A percentile compares a stretch with the other conserved stretches of the same genome.
phyloP scores from a whole-genome alignment of 53 echinoderm and acorn worm species.

The Astropecten irregularis region DNA sequence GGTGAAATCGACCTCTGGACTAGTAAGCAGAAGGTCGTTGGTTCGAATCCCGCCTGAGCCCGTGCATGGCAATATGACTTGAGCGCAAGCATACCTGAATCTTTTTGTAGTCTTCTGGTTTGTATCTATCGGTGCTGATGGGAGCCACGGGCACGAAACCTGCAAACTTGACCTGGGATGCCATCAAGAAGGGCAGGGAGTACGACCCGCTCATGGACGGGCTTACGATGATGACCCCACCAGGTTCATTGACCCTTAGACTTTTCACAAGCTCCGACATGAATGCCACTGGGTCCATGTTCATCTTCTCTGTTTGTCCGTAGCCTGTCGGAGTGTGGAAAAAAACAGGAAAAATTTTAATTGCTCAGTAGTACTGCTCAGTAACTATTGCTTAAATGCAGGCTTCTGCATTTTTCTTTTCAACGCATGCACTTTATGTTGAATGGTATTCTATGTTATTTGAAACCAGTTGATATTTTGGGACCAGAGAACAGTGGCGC shows the following conservation, averaged over 20 bases:
- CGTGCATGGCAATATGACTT: too few relatives aligned
- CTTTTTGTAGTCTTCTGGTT: background rate
- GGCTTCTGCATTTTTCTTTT: background rate
- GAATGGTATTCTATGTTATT: too few relatives aligned
- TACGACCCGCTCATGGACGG: slow-evolving; percentile 95
- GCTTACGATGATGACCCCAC: slow-evolving; percentile 62
- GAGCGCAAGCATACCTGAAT: slow-evolving; percentile 22
- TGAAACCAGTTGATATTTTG: too few relatives aligned
- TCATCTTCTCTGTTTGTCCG: slow-evolving; percentile 60
- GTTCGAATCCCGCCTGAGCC: too few relatives aligned
- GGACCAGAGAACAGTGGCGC: too few relatives aligned
- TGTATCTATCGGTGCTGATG: slow-evolving; percentile 57
- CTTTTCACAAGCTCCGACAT: slow-evolving; percentile 65
- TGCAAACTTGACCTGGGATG: slow-evolving; percentile 66
- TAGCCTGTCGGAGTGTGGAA: too few relatives aligned
- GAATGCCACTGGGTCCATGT: slow-evolving; percentile 40
- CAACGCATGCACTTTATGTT: too few relatives aligned
- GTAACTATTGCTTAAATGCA: background rate
- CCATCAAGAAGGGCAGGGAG: slow-evolving; percentile 78
- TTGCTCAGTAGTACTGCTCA: background rate
- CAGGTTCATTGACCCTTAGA: slow-evolving; percentile 60
- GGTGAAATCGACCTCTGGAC: too few relatives aligned
- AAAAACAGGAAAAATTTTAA: background rate
- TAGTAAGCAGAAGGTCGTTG: too few relatives aligned
- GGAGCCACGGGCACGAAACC: slow-evolving; percentile 95